Percentiles rank a stretch among this genome's conserved stretches.
Evolutionary conservation across 2,113 vertebrate genomes (phyloP).

Genomic region (Anoura caudifer): DNA sequence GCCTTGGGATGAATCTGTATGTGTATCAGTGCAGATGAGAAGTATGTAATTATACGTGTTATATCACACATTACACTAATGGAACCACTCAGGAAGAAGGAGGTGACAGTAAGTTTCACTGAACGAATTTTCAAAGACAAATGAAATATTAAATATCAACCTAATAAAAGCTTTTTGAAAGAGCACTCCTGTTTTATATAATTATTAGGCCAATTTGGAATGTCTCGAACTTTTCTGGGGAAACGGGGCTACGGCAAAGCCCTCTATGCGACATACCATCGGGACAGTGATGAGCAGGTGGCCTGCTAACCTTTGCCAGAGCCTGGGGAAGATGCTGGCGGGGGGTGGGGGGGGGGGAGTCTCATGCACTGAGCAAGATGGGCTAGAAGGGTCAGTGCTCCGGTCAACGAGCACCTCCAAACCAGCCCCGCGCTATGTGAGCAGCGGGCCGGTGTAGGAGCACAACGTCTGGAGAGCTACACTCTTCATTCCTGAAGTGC

Average conservation of each 20-base stretch:
- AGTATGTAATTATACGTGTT: not conserved
- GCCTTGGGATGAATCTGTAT: not conserved
- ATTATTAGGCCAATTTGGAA: not conserved
- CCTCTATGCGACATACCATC: not conserved
- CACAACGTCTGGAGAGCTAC: not conserved
- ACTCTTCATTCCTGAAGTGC: not conserved
- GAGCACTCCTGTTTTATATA: not conserved
- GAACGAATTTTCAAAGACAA: not conserved
- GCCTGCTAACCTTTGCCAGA: not conserved
- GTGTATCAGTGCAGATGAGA: not conserved
- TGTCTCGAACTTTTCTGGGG: not conserved
- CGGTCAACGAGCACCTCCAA: not conserved
- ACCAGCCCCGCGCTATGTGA: not conserved
- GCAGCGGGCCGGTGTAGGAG: not conserved
- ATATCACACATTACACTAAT: not conserved
- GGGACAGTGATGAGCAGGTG: constrained; percentile 30
- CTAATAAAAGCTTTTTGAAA: not conserved
- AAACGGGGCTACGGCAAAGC: not conserved
- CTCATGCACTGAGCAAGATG: not conserved
- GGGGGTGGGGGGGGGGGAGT: not conserved
- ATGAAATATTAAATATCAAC: not conserved
- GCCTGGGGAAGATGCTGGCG: not conserved
- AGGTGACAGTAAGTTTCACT: not conserved
- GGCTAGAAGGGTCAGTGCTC: no score
- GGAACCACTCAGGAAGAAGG: not conserved